Evolutionary conservation across 2,797 vertebrate species (phyloP).

Genomic region (Anabacerthia variegaticeps): DNA sequence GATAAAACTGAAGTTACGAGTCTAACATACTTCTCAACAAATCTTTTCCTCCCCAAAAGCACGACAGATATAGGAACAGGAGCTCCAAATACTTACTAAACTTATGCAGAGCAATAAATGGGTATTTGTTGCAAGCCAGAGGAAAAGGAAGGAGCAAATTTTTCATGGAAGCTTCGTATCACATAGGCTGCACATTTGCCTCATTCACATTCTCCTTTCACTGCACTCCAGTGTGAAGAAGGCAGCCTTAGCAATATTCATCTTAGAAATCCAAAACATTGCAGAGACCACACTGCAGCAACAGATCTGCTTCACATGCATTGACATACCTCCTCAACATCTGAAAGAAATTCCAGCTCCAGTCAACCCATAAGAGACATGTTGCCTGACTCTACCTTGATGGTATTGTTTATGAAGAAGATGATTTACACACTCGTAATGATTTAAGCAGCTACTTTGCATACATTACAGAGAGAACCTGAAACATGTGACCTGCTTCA

Average conservation of each 20-base stretch:
- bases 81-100: slow-evolving; percentile 57
- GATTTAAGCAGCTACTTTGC: slow-evolving; percentile 66
- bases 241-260: slow-evolving; percentile 11
- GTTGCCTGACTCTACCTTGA: slow-evolving; percentile 61
- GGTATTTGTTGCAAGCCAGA: slow-evolving; percentile 12
- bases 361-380: slow-evolving; percentile 63
- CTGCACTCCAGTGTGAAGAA: slow-evolving; percentile 22
- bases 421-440: slow-evolving; percentile 64
- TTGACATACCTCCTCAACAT: slow-evolving; percentile 45
- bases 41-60: neutral
- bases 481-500: slow-evolving; percentile 64
- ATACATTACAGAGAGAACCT: slow-evolving; percentile 63
- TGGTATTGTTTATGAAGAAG: slow-evolving; percentile 65
- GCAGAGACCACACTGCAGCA: slow-evolving; percentile 43
- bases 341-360: slow-evolving; percentile 53
- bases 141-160: slow-evolving; percentile 5
- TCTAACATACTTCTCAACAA: neutral
- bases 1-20: neutral
- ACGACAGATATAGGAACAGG: neutral
- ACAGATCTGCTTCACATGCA: slow-evolving; percentile 34
- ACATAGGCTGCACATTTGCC: neutral
- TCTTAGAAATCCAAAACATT: slow-evolving; percentile 37
- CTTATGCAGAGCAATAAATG: slow-evolving; percentile 2
- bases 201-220: slow-evolving; percentile 35
- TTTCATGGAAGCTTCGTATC: slow-evolving; percentile 24